Evolutionary conservation across 2,113 vertebrate species (phyloP).

Genomic region (Perca schrenkii): DNA sequence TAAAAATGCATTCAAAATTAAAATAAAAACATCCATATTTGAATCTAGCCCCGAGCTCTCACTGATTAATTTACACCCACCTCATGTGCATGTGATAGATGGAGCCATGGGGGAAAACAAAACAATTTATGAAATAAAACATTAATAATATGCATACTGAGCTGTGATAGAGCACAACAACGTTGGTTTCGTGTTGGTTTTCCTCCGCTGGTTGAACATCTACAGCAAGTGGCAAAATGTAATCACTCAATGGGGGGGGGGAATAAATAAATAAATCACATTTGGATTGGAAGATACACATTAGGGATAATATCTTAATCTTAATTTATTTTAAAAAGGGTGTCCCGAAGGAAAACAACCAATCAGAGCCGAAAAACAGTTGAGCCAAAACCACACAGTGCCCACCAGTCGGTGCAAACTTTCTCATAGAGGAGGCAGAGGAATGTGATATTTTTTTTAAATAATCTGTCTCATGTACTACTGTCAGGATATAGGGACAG

Average conservation of each 20-base stretch:
- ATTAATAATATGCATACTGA: conserved; percentile 33
- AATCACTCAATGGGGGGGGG: conserved; percentile 55
- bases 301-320: conserved; percentile 45
- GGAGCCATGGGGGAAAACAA: conserved; percentile 25
- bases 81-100: conserved; percentile 47
- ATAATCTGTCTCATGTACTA: too few relatives aligned
- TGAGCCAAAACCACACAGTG: too few relatives aligned
- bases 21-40: conserved; percentile 22
- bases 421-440: too few relatives aligned
- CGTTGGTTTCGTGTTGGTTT: conserved; percentile 46
- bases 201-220: conserved; percentile 47
- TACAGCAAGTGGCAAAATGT: conserved; percentile 49
- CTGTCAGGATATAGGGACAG: too few relatives aligned
- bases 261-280: conserved; percentile 43
- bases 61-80: conserved; percentile 45
- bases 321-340: conserved; percentile 3
- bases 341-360: too few relatives aligned
- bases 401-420: too few relatives aligned
- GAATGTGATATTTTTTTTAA: too few relatives aligned
- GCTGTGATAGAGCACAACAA: background rate
- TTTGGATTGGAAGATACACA: conserved; percentile 43
- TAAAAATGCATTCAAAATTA: conserved; percentile 26
- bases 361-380: too few relatives aligned
- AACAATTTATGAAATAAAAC: conserved; percentile 35
- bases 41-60: conserved; percentile 36